Evolutionary conservation across 1,140 invertebrate species (phyloP), one percentile per base, ranked within the genome.

Genomic region (Protaetia brevitarsis): DNA sequence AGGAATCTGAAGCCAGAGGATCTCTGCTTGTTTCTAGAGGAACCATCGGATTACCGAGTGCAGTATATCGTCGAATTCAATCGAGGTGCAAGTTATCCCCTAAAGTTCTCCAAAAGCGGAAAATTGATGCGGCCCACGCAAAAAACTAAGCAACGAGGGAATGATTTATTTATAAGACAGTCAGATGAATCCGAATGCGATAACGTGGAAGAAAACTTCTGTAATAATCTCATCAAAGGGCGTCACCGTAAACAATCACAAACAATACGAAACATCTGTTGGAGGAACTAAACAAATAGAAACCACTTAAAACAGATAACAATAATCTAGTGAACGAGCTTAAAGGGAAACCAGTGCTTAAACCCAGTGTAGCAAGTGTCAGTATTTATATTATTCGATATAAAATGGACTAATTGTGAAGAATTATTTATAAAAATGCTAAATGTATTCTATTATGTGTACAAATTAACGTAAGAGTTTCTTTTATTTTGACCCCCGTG

Each of bases 361-460:
- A 59, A 29, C 16, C 26, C 57, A 59, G 26, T 59, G 57, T 31
- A 59, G 57, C 29, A n/a, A n/a, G n/a, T n/a, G 57, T 59, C 57
- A 59, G 57, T 59, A 59, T 59, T 59, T 59, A 59, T 59, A 59
- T 59, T 19, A 31, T 59, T 27, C 57, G 57, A 28, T 59, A 29
- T 51, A 51, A 59, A 29, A 23, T 31, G 29, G 57, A 59, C 57
- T 59, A 26, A 59, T 29, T 59, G 57, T 59, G 57, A 59, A 59
- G 41, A 29, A 59, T 28, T 59, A 59, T 59, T 59, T 59, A 59
- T 59, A 59, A 30, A 59, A 31, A 59, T 59, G 57, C 57, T 59
- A 59, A 59, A 59, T 31, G 57, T 59, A 59, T 59, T 59, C 27
- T 59, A 58, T 27, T 58, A 45, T 58, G 29, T 59, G 57, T 59